These are phyloP conservation scores for Propithecus perrieri DNA, from an alignment of 2,797 vertebrate genomes.

Conservation along the genomic window DNA sequence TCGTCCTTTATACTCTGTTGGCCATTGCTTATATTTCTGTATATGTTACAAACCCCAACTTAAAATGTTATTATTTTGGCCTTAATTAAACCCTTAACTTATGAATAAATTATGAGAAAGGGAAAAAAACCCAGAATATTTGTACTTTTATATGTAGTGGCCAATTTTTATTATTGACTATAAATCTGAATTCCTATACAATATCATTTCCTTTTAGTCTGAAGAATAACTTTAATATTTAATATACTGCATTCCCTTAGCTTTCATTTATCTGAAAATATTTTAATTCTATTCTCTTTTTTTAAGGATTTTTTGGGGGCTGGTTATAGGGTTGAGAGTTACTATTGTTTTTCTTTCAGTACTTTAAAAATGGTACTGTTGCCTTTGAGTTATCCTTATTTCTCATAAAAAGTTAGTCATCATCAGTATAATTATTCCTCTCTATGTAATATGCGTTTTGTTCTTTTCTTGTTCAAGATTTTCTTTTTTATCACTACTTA, in stretches of 20 bases:
- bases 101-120: neutral
- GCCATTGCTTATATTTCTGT: neutral
- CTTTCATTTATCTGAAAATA: neutral
- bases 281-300: neutral
- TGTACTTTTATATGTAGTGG: neutral
- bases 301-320: neutral
- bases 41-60: neutral
- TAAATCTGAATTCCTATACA: neutral
- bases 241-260: neutral
- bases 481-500: neutral
- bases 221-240: neutral
- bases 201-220: neutral
- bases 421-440: neutral
- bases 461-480: neutral
- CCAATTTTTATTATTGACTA: neutral
- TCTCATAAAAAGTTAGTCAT: neutral
- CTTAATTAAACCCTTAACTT: neutral
- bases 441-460: neutral
- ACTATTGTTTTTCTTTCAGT: neutral
- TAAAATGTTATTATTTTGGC: neutral
- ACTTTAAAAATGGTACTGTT: neutral
- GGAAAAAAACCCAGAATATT: neutral
- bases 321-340: neutral
- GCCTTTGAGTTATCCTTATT: neutral
- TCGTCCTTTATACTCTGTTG: neutral